Evolutionary conservation across 2,888 invertebrate species (phyloP).

Genomic region (Ceratothoa steindachneri): DNA sequence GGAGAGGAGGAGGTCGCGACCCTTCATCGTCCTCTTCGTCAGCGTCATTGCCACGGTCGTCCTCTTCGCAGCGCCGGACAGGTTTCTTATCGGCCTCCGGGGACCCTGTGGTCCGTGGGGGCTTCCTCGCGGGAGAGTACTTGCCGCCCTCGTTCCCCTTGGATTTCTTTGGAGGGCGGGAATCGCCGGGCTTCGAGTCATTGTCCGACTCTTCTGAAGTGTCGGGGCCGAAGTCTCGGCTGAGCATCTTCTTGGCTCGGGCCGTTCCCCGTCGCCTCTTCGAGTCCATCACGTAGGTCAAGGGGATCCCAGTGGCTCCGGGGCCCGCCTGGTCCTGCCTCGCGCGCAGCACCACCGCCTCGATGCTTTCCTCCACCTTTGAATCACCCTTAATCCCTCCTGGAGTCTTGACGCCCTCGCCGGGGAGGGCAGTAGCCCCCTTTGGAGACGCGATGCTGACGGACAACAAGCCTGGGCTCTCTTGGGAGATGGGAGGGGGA

Average conservation of each 20-base stretch:
- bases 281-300: neutral
- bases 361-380: slow-evolving; percentile 42
- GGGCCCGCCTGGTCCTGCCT: slow-evolving; percentile 22
- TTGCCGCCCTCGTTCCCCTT: slow-evolving; percentile 21
- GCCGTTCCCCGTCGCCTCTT: slow-evolving; percentile 24
- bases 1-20: neutral
- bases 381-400: slow-evolving; percentile 30
- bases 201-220: neutral
- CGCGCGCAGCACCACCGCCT: slow-evolving; percentile 37
- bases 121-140: slow-evolving; percentile 4
- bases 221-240: slow-evolving; percentile 34
- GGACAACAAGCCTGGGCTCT: neutral
- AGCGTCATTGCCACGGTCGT: slow-evolving; percentile 22
- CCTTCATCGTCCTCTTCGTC: slow-evolving; percentile 23
- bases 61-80: slow-evolving; percentile 18
- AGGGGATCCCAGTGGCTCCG: slow-evolving; percentile 11
- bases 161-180: neutral
- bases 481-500: neutral
- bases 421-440: neutral
- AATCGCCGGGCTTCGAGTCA: neutral
- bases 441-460: neutral
- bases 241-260: slow-evolving; percentile 24
- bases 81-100: slow-evolving; percentile 23
- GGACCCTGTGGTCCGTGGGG: slow-evolving; percentile 10
- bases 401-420: neutral